Percentiles rank a stretch among this genome's conserved stretches.
phyloP scores from a whole-genome alignment of 2,113 vertebrate genomes.

The Misgurnus mizolepis region DNA sequence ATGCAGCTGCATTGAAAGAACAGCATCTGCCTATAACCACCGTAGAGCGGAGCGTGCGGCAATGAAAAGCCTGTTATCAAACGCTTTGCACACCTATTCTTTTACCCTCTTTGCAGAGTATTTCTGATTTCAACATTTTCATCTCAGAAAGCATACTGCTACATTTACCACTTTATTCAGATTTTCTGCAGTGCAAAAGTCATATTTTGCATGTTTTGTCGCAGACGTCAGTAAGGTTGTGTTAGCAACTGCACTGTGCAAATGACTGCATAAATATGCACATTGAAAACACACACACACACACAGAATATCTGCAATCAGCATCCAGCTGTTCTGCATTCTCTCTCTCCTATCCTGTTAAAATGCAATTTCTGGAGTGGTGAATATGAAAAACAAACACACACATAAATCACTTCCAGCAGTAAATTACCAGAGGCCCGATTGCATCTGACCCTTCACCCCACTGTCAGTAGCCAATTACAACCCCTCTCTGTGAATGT shows the following conservation, averaged over 20 bases:
- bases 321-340: constrained; percentile 48
- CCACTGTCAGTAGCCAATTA: constrained; percentile 57
- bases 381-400: constrained; percentile 65
- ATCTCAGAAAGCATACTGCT: constrained; percentile 26
- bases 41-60: constrained; percentile 16
- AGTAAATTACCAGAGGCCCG: constrained; percentile 56
- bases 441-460: constrained; percentile 62
- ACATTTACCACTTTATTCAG: constrained; percentile 34
- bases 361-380: constrained; percentile 48
- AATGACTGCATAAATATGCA: constrained; percentile 37
- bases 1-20: constrained; percentile 38
- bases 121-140: constrained; percentile 15
- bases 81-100: constrained; percentile 36
- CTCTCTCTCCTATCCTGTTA: constrained; percentile 28
- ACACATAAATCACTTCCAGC: constrained; percentile 55
- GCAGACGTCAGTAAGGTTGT: background rate
- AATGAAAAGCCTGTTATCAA: constrained; percentile 42
- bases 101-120: constrained; percentile 22
- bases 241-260: constrained; percentile 5
- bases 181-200: constrained; percentile 16
- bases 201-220: background rate
- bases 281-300: constrained; percentile 28
- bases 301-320: constrained; percentile 48
- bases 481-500: constrained; percentile 31
- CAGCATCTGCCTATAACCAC: constrained; percentile 30